Conservation (phyloP, 2,888 invertebrate species). For the Megaustenia siamemsis region DNA sequence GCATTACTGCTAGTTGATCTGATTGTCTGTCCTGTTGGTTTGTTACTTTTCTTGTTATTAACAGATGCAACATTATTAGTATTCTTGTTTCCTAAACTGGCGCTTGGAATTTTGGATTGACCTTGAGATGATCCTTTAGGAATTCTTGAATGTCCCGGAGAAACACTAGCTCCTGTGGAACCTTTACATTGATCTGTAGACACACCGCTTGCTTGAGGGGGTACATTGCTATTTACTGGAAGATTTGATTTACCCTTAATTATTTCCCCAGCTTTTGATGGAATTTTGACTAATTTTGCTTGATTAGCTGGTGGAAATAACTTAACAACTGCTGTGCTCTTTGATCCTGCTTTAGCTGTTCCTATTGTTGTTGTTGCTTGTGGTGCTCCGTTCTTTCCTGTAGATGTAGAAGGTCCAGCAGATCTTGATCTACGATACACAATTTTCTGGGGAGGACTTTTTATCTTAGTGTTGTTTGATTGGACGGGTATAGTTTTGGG, state of each 20-base stretch:
- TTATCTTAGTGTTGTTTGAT: background rate
- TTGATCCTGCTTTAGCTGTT: background rate
- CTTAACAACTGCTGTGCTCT: background rate
- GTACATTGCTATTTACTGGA: background rate
- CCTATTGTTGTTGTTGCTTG: background rate
- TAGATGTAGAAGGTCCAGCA: slow-evolving; percentile 36
- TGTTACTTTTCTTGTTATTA: slow-evolving; percentile 6
- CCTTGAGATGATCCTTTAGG: slow-evolving; percentile 40
- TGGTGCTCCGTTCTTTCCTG: background rate
- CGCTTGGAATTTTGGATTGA: slow-evolving; percentile 15
- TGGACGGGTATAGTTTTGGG: slow-evolving; percentile 2
- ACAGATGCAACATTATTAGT: slow-evolving; percentile 1
- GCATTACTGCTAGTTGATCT: slow-evolving; percentile 36
- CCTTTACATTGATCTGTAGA: slow-evolving; percentile 8
- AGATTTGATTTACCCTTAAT: background rate
- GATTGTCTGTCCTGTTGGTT: background rate
- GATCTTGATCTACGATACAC: slow-evolving; percentile 29
- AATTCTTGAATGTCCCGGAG: background rate
- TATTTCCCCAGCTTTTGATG: background rate
- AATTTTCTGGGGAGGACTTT: slow-evolving; percentile 14
- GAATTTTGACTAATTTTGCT: background rate
- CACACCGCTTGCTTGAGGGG: background rate
- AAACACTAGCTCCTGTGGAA: slow-evolving; percentile 47
- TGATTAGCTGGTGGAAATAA: background rate
- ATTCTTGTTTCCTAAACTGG: background rate